Percentiles rank a stretch among this genome's conserved stretches.
Conservation (phyloP, 2,888 invertebrate species). For the Spilosoma lubricipeda region DNA sequence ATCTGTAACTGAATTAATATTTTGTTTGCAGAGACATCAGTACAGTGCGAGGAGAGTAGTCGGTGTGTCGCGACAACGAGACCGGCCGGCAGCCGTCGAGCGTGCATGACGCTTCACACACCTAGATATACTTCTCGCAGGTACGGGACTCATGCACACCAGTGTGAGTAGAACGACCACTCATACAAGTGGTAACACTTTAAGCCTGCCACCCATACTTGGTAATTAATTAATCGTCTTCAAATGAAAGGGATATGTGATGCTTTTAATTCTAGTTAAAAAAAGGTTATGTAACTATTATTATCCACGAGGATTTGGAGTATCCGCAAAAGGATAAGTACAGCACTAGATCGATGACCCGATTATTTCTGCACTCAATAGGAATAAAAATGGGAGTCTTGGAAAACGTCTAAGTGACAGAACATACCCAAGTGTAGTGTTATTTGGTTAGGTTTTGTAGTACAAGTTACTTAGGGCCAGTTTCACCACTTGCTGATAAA, state of each 20-base stretch:
- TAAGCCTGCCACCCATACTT: background rate
- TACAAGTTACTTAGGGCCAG: too few species aligned
- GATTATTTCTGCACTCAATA: background rate
- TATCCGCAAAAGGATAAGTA: too few species aligned
- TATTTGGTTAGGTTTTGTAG: too few species aligned
- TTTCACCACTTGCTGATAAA: too few species aligned
- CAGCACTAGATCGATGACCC: background rate
- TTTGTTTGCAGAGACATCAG: constrained; percentile 93
- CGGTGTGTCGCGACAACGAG: constrained; percentile 80
- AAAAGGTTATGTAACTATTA: too few species aligned
- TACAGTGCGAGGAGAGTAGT: constrained; percentile 93
- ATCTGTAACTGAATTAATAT: constrained; percentile 25
- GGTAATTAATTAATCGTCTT: too few species aligned
- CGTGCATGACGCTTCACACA: constrained; percentile 97
- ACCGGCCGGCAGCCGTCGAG: constrained; percentile 87
- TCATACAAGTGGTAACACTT: background rate
- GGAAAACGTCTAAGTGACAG: too few species aligned
- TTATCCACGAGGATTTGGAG: too few species aligned
- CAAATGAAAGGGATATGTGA: too few species aligned
- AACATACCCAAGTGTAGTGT: too few species aligned
- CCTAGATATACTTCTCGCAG: constrained; percentile 91
- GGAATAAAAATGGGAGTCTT: too few species aligned
- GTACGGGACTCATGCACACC: constrained; percentile 66
- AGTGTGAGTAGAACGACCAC: background rate
- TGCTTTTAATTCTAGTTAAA: too few species aligned